These are phyloP conservation scores for Lingula anatina DNA, from an alignment of 2,888 invertebrate species.

Conservation along the genomic window DNA sequence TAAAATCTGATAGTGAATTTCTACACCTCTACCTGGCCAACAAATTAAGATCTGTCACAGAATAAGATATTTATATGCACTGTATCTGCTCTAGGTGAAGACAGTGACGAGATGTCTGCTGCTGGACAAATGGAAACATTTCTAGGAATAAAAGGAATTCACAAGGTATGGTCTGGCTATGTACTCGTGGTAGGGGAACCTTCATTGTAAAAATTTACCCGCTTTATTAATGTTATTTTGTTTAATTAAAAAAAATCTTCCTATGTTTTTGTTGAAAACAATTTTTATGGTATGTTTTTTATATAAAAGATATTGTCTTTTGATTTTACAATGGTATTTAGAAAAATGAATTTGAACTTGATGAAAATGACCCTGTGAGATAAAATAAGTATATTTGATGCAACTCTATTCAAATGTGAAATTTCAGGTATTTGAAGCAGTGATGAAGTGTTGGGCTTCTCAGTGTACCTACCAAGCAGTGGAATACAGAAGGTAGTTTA, in stretches of 20 bases:
- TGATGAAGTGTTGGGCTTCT: conserved; percentile 77
- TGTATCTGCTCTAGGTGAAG: conserved; percentile 60
- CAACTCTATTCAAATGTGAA: no score
- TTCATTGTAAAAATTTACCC: no score
- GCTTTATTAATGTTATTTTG: no score
- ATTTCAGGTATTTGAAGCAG: conserved; percentile 52
- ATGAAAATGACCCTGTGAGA: not conserved
- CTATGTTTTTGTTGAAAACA: no score
- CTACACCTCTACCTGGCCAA: not conserved
- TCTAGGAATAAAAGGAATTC: conserved; percentile 61
- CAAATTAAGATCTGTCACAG: not conserved
- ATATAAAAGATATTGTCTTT: no score
- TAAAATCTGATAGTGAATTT: not conserved
- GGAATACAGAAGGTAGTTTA: conserved; percentile 66
- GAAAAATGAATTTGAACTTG: no score
- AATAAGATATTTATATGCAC: no score
- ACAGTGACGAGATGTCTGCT: conserved; percentile 71
- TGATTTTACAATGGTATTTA: no score
- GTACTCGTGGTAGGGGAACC: no score
- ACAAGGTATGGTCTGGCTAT: conserved; percentile 25
- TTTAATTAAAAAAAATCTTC: no score
- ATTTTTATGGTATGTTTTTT: no score
- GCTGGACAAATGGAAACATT: conserved; percentile 81
- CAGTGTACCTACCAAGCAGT: conserved; percentile 72
- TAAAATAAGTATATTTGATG: not conserved